Base-by-base conservation (phyloP, 2,113 vertebrate species). In the Paracanthobrama guichenoti region DNA sequence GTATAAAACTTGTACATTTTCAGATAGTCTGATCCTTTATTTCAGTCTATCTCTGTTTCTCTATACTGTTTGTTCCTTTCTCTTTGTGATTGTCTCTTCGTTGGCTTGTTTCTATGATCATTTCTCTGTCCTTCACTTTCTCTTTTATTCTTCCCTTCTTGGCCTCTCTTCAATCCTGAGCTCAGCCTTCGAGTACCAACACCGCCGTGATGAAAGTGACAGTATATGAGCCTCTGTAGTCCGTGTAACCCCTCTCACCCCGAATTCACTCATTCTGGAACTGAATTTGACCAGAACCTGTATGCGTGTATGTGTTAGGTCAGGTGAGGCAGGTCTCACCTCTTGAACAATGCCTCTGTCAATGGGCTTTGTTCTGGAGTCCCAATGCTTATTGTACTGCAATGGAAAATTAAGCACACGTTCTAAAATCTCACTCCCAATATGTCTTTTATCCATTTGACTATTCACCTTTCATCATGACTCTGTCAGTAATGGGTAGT, bases 331-430 rank as follows among this genome's bases (percentile, higher is more conserved):
- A 59, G 24, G 62, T 57, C 79, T 85, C 79, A 89, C 91, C 86
- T 13, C 59, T 77, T 50, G 81, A 91, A 94, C 92, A 94, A 93
- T 91, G 85, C 86, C 60, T 35, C 48, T 83, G 83, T 92, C 89
- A 93, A 93, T 92, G 88, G 90, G 86, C 84, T 91, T 91, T 88
- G 89, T 94, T 94, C 93, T 91, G 88, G 93, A 90, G 28, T 88
- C 83, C 88, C 89, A 90, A 87, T 81, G 90, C 82, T 86, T 89
- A 87, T 93, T 94, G 91, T 88, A 91, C 88, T 5, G 67, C 80
- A 64, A 74, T n/a, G 82, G 85, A 88, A 82, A 86, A 90, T 89
- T 85, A 89, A 82, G 59, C 73, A 11, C 69, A 82, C 48, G 26
- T 6, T 79, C 89, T 82, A 62, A 20, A 46, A 79, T 79, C 20